Conservation (phyloP, 2,797 vertebrate species). For the Clarias laeviceps region DNA sequence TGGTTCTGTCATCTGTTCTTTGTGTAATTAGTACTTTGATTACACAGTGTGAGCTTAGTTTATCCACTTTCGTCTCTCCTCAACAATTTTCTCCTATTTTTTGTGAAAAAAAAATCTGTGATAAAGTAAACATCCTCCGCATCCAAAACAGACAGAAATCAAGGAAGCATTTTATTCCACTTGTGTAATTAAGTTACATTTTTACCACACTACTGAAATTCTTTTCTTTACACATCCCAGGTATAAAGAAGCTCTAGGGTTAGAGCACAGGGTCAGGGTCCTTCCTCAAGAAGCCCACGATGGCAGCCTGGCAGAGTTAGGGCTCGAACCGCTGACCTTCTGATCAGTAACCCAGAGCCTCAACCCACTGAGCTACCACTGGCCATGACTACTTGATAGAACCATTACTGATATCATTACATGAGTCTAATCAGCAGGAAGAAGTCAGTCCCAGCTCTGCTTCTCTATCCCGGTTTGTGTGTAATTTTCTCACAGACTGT, state of each 20-base stretch:
- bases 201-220: too few relatives aligned
- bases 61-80: not conserved
- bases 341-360: too few relatives aligned
- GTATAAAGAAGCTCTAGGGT: not conserved
- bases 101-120: not conserved
- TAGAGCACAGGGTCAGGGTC: too few relatives aligned
- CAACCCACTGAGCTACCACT: too few relatives aligned
- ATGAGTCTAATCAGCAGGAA: not conserved
- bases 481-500: not conserved
- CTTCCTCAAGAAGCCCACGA: too few relatives aligned
- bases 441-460: not conserved
- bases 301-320: too few relatives aligned
- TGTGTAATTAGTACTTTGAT: conserved; percentile 5
- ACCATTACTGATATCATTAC: not conserved
- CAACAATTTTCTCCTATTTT: not conserved
- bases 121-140: not conserved
- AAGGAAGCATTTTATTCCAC: not conserved
- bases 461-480: not conserved
- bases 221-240: too few relatives aligned
- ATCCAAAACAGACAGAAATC: too few relatives aligned
- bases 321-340: too few relatives aligned
- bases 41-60: not conserved
- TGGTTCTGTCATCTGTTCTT: not conserved
- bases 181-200: not conserved
- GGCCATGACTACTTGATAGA: too few relatives aligned